Conservation (phyloP, 2,888 invertebrate genomes). For the Aleiodes leptofemur region DNA sequence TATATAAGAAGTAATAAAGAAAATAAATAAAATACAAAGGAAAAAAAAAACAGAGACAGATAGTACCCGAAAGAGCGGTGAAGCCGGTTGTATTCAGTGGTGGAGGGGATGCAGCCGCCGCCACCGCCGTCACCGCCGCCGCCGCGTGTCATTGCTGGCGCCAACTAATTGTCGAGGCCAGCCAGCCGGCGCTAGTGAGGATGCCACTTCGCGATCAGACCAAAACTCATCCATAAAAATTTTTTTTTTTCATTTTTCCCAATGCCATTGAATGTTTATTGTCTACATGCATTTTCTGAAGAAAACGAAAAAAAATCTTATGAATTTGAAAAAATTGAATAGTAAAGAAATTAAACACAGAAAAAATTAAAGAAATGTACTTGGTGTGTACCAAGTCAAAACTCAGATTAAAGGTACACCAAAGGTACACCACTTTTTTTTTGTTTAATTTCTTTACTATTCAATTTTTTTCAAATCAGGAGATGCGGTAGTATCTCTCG, state of each 20-base stretch:
- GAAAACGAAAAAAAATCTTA: background rate
- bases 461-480: too few relatives aligned
- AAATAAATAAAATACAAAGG: conserved; percentile 27
- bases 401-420: too few relatives aligned
- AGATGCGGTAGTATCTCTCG: too few relatives aligned
- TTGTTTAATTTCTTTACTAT: too few relatives aligned
- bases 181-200: conserved; percentile 62
- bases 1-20: conserved; percentile 32
- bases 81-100: conserved; percentile 38
- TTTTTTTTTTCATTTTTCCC: background rate
- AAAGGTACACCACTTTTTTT: too few relatives aligned
- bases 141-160: conserved; percentile 73
- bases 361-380: too few relatives aligned
- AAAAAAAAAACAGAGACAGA: conserved; percentile 15
- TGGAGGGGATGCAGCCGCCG: conserved; percentile 47
- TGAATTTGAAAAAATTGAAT: background rate
- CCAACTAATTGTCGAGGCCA: conserved; percentile 74
- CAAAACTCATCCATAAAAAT: conserved; percentile 39
- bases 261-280: conserved; percentile 29
- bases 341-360: too few relatives aligned
- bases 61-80: conserved; percentile 38
- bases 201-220: conserved; percentile 48
- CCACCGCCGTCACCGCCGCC: conserved; percentile 68
- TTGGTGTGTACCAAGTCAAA: too few relatives aligned
- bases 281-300: conserved; percentile 17